phyloP scores from a whole-genome alignment of 2,797 vertebrate species.

The Eremophila alpestris region DNA sequence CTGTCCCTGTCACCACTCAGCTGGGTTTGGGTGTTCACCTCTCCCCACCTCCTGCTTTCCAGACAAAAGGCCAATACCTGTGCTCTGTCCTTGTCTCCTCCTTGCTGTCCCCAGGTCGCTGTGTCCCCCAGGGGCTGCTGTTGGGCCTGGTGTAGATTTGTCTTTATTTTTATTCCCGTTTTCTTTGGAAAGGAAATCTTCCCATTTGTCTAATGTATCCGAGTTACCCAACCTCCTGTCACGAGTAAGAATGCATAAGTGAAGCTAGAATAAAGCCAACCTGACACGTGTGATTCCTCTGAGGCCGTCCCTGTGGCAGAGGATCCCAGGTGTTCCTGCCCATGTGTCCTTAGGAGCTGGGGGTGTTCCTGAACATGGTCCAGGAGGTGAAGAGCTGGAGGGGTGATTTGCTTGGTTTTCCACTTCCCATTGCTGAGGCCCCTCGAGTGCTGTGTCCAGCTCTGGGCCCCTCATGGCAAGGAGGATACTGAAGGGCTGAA shows the following conservation, averaged over 20 bases:
- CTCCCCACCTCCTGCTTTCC: background rate
- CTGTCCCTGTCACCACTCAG: background rate
- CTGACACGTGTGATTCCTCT: background rate
- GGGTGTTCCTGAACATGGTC: background rate
- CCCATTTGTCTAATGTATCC: background rate
- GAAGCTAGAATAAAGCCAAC: constrained; percentile 54
- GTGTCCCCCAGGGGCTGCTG: background rate
- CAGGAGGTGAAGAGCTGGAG: background rate
- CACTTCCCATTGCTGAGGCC: background rate
- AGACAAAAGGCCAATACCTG: background rate
- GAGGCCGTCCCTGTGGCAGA: background rate
- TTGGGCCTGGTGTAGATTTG: background rate
- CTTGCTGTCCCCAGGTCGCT: background rate
- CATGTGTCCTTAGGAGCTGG: background rate
- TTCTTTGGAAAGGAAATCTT: background rate
- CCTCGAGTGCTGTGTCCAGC: background rate
- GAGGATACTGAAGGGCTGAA: background rate
- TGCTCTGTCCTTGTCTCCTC: background rate
- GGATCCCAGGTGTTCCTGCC: background rate
- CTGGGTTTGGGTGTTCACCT: background rate
- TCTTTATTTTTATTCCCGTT: background rate
- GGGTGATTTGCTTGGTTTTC: background rate
- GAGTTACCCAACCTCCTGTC: background rate
- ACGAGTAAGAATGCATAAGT: constrained; percentile 5
- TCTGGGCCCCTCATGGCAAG: background rate